Conservation (phyloP, 1,140 invertebrate species). For the Eurosta solidaginis region DNA sequence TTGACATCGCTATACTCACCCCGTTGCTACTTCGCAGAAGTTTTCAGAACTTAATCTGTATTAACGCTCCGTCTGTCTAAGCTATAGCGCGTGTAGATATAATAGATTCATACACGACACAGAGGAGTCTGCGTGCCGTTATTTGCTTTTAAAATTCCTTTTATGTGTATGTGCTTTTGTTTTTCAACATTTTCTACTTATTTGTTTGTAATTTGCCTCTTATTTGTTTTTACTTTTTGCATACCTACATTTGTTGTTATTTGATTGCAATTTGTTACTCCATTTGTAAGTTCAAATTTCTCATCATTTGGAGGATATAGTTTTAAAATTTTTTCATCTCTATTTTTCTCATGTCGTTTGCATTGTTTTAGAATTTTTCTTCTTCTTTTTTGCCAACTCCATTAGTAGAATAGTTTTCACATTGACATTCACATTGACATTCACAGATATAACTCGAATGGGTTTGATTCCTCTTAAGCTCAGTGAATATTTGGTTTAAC, state of each 20-base stretch:
- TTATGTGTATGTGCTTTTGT: background rate
- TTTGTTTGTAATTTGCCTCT: background rate
- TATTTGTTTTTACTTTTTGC: background rate
- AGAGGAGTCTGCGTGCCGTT: background rate
- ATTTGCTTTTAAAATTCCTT: conserved; percentile 5
- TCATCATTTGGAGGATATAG: background rate
- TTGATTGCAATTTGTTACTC: conserved; percentile 10
- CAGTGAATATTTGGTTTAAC: no score
- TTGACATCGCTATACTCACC: no score
- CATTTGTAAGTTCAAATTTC: background rate
- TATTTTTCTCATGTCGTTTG: background rate
- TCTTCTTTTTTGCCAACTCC: background rate
- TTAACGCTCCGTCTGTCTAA: no score
- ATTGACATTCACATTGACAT: no score
- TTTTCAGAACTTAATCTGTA: no score
- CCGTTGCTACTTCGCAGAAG: no score
- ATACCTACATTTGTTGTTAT: background rate
- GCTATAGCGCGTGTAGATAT: no score
- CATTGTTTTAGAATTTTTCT: background rate
- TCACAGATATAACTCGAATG: no score
- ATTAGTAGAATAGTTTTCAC: background rate
- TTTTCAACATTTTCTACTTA: background rate
- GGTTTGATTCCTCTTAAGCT: no score
- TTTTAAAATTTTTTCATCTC: no score
- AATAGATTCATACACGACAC: background rate